Base-by-base conservation (phyloP, 1,140 invertebrate genomes). In the Andrena cerasifolii region DNA sequence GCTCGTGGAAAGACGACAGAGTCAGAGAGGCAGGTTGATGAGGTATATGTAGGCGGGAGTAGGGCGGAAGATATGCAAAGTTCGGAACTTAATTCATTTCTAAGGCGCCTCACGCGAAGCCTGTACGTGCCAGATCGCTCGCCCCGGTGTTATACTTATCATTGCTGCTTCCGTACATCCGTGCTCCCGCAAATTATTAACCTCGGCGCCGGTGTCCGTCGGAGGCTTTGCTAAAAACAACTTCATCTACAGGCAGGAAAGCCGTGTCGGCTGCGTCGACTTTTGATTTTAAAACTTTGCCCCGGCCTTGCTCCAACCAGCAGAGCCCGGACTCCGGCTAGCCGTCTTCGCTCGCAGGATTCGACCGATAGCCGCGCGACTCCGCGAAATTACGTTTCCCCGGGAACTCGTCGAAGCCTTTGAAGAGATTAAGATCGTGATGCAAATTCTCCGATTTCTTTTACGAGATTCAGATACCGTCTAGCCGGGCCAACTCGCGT, bases 41-140 rank as follows among this genome's bases (percentile, higher is more conserved):
- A 40, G 3, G 47, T 16, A 83, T 61, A 79, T 59, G 56, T 67
- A 81, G 68, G 79, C 53, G 73, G 43, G 56, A 74, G 65, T 74
- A 74, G 81, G 73, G 81, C 86, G 86, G 77, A 82, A 88, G 87
- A 75, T 88, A 89, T 89, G 87, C 88, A 89, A 89, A 89, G 86
- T 89, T 89, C 78, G 67, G 83, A 89, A 89, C 87, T 89, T 89
- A 88, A 89, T 88, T 89, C 87, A 89, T 89, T 89, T 89, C 87
- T 87, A 77, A 88, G 88, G 88, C 88, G 82, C 77, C 80, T 89
- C 88, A 89, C 88, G 88, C 87, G 82, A 89, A 59, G 43, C 81
- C 66, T 62, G 86, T 85, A 87, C 87, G 87, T 89, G 87, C 87
- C 79, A 66, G 87, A 89, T 89, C 83, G 82, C 80, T 78, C 83